Conservation (phyloP, 53 echinoderm and acorn worm species). For the Paracentrotus lividus region DNA sequence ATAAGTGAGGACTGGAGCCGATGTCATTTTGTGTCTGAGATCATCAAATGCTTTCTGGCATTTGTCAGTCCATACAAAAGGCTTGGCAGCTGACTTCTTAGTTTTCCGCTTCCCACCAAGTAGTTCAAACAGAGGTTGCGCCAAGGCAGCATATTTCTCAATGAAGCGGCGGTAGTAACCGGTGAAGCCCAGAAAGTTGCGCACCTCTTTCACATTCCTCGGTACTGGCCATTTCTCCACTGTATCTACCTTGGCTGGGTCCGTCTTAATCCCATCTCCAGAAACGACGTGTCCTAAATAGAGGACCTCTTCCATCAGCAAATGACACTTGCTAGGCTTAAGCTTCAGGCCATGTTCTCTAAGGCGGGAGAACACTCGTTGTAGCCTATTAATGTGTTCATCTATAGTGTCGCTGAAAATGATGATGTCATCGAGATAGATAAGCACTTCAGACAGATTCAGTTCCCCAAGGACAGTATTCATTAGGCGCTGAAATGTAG, state of each 20-base stretch:
- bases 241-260: constrained; percentile 33
- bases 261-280: constrained; percentile 2
- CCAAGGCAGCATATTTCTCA: no score
- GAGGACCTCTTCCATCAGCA: constrained; percentile 62
- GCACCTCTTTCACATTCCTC: no score
- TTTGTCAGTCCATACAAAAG: no score
- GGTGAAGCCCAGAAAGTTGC: neutral
- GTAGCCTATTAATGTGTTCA: neutral
- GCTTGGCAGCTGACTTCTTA: neutral
- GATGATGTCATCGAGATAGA: neutral
- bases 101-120: no score
- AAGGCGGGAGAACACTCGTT: neutral
- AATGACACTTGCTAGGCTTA: constrained; percentile 72
- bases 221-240: neutral
- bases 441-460: neutral
- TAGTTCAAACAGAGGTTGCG: no score
- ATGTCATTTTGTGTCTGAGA: neutral
- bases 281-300: constrained; percentile 71
- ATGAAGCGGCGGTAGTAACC: neutral
- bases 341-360: constrained; percentile 53
- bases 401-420: neutral
- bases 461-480: neutral
- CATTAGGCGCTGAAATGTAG: neutral
- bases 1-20: neutral
- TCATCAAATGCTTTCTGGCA: neutral